Evolutionary conservation across 2,797 vertebrate genomes (phyloP).

Genomic region (Glossophaga mutica): DNA sequence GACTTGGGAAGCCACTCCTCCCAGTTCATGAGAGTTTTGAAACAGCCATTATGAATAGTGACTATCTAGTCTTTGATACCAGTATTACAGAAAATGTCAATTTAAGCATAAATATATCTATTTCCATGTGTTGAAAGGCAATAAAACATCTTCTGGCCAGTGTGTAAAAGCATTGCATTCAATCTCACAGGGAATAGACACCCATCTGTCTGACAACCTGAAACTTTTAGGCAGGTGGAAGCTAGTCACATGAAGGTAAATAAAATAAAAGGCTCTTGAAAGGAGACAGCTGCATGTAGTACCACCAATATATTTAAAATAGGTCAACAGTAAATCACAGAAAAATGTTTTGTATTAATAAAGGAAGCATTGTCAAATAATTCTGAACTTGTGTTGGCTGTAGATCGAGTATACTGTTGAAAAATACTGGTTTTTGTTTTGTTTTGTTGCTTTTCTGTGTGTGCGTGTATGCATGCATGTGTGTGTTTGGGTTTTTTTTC

Average conservation of each 20-base stretch:
- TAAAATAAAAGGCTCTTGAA: conserved; percentile 82
- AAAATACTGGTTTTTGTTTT: no score
- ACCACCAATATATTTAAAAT: conserved; percentile 90
- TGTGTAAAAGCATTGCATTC: conserved; percentile 82
- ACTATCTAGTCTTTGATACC: conserved; percentile 95
- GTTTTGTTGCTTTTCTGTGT: no score
- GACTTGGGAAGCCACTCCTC: conserved; percentile 95
- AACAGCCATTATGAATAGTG: conserved; percentile 95
- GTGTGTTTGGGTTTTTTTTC: no score
- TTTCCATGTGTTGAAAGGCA: conserved; percentile 93
- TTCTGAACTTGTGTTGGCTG: no score
- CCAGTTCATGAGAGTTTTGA: conserved; percentile 94
- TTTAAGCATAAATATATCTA: conserved; percentile 95
- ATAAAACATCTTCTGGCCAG: conserved; percentile 82
- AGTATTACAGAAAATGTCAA: conserved; percentile 95
- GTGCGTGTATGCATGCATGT: no score
- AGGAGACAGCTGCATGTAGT: conserved; percentile 86
- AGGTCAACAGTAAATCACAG: conserved; percentile 89
- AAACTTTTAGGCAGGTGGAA: conserved; percentile 77
- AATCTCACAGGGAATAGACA: conserved; percentile 80
- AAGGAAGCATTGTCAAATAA: no score
- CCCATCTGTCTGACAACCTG: conserved; percentile 79
- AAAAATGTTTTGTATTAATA: conserved; percentile 53
- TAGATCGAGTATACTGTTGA: no score
- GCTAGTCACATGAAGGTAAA: conserved; percentile 81